Conservation (phyloP, 2,113 vertebrate species). For the Galemys pyrenaicus region DNA sequence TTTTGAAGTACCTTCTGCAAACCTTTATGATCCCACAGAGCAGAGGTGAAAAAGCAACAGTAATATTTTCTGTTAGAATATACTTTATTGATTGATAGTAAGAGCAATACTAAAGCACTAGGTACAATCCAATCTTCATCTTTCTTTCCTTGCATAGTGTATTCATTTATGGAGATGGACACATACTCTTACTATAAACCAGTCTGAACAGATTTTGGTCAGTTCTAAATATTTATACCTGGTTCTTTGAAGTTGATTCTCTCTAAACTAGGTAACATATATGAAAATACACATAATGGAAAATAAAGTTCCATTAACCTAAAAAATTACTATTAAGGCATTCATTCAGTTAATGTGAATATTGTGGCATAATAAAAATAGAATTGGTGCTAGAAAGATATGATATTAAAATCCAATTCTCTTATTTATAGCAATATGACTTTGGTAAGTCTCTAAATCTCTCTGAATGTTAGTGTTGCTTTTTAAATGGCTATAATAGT, state of each 20-base stretch:
- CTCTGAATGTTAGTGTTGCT: neutral
- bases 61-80: neutral
- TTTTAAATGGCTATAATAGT: neutral
- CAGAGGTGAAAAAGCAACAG: neutral
- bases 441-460: neutral
- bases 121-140: neutral
- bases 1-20: neutral
- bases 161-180: neutral
- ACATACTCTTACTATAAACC: neutral
- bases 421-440: neutral
- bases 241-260: slow-evolving; percentile 1
- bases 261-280: neutral
- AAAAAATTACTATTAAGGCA: slow-evolving; percentile 19
- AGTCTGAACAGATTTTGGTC: neutral
- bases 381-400: neutral
- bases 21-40: neutral
- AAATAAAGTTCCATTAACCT: slow-evolving; percentile 10
- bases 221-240: neutral
- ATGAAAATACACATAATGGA: neutral
- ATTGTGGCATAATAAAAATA: neutral
- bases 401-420: neutral
- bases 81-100: neutral
- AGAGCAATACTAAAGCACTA: neutral
- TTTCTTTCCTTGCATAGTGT: neutral
- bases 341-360: neutral